Conservation (phyloP, 1,140 invertebrate genomes). For the Drosophila repleta region DNA sequence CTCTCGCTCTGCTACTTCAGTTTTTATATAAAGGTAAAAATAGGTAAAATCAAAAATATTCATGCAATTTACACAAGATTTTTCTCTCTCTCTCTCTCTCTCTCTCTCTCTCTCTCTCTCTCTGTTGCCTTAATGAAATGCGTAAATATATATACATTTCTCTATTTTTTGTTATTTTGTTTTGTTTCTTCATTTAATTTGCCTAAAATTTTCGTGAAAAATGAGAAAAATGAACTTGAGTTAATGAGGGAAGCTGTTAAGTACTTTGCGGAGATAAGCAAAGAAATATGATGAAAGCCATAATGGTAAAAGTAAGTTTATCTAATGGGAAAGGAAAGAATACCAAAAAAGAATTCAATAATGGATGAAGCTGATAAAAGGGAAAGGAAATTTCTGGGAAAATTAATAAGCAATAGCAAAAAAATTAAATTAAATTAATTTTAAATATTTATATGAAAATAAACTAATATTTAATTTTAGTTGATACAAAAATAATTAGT, state of each 20-base stretch:
- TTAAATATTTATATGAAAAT: too few relatives aligned
- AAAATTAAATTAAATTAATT: too few relatives aligned
- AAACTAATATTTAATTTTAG: too few relatives aligned
- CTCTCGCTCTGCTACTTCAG: not conserved
- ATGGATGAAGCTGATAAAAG: too few relatives aligned
- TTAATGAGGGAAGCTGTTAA: not conserved
- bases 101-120: not conserved
- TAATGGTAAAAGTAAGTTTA: too few relatives aligned
- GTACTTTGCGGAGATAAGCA: too few relatives aligned
- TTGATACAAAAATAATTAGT: too few relatives aligned
- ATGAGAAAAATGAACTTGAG: constrained; percentile 10
- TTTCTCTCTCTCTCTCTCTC: not conserved
- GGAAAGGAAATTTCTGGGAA: too few relatives aligned
- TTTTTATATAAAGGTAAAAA: constrained; percentile 3
- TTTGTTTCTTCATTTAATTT: constrained; percentile 11
- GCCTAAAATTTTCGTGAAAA: not conserved
- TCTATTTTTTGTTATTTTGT: not conserved
- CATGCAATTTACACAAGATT: constrained; percentile 31
- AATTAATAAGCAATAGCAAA: too few relatives aligned
- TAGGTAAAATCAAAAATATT: not conserved
- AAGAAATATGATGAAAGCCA: too few relatives aligned
- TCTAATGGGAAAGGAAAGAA: too few relatives aligned
- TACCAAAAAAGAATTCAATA: too few relatives aligned
- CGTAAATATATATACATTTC: constrained; percentile 4
- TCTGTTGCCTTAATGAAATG: constrained; percentile 15